Conservation (phyloP, 2,797 vertebrate species). For the Sibirionetta formosa region DNA sequence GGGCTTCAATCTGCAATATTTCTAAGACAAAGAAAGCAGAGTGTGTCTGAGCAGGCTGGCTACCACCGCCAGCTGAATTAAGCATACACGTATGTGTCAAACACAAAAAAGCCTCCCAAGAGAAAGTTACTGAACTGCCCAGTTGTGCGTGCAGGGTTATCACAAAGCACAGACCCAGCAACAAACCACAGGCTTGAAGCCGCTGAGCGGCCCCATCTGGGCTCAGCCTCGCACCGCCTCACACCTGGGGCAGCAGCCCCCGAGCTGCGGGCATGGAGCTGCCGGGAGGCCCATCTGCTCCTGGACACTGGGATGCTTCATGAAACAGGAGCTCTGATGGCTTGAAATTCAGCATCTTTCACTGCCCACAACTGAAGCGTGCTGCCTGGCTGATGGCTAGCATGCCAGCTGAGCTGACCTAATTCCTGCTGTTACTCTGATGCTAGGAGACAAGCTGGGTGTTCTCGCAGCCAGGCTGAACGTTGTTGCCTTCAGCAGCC, state of each 20-base stretch:
- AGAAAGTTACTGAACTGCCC: too few species aligned
- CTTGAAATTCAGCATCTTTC: conserved; percentile 23
- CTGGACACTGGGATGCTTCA: conserved; percentile 24
- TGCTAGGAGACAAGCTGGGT: conserved; percentile 60
- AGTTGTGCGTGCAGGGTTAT: rapidly evolving
- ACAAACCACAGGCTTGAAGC: rapidly evolving
- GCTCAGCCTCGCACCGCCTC: not conserved
- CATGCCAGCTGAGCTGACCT: conserved; percentile 69
- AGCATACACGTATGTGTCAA: not conserved
- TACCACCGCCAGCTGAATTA: not conserved
- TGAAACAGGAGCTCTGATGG: conserved; percentile 66
- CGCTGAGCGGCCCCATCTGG: not conserved
- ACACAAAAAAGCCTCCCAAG: not conserved
- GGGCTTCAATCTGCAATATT: not conserved
- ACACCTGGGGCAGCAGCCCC: not conserved
- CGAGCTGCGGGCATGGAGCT: rapidly evolving
- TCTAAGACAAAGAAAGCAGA: not conserved
- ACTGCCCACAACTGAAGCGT: not conserved
- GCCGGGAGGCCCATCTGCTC: not conserved
- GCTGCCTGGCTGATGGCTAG: conserved; percentile 41
- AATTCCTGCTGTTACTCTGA: conserved; percentile 66
- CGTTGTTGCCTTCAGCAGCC: not conserved
- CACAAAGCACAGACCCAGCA: not conserved
- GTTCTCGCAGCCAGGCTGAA: conserved; percentile 43
- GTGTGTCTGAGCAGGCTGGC: not conserved